phyloP scores from a whole-genome alignment of 1,140 invertebrate genomes.

The Mamestra configurata region DNA sequence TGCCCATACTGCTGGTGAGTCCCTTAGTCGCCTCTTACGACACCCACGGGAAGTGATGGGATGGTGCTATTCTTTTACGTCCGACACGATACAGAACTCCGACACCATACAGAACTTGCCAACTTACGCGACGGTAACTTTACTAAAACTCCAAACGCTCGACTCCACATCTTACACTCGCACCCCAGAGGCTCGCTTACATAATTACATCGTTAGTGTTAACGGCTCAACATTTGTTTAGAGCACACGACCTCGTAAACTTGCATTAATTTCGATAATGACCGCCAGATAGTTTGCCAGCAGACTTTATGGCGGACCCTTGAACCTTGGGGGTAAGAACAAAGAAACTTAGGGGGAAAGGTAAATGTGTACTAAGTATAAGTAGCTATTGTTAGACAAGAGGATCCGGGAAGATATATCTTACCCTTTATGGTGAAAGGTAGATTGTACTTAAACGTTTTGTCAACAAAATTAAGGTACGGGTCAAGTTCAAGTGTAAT shows the following conservation, averaged over 20 bases:
- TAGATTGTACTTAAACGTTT: neutral
- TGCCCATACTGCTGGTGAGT: too few relatives aligned
- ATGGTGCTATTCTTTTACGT: too few relatives aligned
- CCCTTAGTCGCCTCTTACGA: too few relatives aligned
- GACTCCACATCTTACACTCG: neutral
- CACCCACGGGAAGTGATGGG: too few relatives aligned
- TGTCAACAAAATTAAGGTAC: neutral
- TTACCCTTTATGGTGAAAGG: neutral
- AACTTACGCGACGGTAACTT: too few relatives aligned
- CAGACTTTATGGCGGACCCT: slow-evolving; percentile 23
- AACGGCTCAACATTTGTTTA: slow-evolving; percentile 75
- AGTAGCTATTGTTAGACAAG: neutral
- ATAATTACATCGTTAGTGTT: slow-evolving; percentile 74
- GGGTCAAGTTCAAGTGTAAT: neutral
- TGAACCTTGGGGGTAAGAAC: neutral
- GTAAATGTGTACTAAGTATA: slow-evolving; percentile 16
- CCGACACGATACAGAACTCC: too few relatives aligned
- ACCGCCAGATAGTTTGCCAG: slow-evolving; percentile 32
- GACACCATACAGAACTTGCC: too few relatives aligned
- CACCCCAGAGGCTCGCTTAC: slow-evolving; percentile 62
- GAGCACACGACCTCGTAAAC: slow-evolving; percentile 64
- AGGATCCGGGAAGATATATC: slow-evolving; percentile 3
- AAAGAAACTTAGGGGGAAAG: neutral
- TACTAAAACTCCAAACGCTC: neutral
- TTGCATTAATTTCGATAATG: slow-evolving; percentile 71